These are phyloP conservation scores for Uloborus diversus DNA, from an alignment of 1,140 invertebrate species.

Conservation along the genomic window DNA sequence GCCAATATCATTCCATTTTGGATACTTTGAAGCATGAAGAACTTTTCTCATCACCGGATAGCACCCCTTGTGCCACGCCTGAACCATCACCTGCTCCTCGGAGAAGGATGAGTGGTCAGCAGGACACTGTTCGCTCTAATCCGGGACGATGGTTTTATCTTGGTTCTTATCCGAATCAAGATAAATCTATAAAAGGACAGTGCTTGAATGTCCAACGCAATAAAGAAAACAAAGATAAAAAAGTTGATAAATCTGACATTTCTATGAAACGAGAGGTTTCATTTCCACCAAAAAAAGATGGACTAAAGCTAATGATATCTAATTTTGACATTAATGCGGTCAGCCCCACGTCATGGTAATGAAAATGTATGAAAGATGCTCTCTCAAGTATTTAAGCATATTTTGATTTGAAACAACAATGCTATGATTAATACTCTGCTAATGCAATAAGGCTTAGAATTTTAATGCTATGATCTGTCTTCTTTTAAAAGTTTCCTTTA, in stretches of 20 bases:
- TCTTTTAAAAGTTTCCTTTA: too few relatives aligned
- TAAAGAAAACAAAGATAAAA: background rate
- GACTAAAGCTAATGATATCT: conserved; percentile 22
- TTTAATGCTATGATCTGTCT: too few relatives aligned
- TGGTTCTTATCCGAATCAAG: conserved; percentile 7
- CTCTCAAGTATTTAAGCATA: too few relatives aligned
- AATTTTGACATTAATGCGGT: conserved; percentile 48
- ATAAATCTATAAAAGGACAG: background rate
- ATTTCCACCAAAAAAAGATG: background rate
- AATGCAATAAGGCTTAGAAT: too few relatives aligned
- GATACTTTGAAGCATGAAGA: conserved; percentile 2
- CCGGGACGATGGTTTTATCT: conserved; percentile 45
- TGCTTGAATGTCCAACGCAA: background rate
- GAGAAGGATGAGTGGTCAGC: conserved; percentile 2
- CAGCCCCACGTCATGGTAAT: conserved; percentile 47
- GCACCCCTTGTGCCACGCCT: conserved; percentile 32
- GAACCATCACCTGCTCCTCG: conserved; percentile 40
- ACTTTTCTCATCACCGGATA: conserved; percentile 29
- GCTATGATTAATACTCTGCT: too few relatives aligned
- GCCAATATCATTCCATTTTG: background rate
- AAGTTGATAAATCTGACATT: background rate
- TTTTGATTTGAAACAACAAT: too few relatives aligned
- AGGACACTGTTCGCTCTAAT: conserved; percentile 30
- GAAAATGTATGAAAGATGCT: too few relatives aligned
- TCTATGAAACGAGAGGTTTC: background rate